Evolutionary conservation across 2,888 invertebrate species (phyloP), one percentile per base, ranked within the genome.

Genomic region (Sinhomidia bicolor): DNA sequence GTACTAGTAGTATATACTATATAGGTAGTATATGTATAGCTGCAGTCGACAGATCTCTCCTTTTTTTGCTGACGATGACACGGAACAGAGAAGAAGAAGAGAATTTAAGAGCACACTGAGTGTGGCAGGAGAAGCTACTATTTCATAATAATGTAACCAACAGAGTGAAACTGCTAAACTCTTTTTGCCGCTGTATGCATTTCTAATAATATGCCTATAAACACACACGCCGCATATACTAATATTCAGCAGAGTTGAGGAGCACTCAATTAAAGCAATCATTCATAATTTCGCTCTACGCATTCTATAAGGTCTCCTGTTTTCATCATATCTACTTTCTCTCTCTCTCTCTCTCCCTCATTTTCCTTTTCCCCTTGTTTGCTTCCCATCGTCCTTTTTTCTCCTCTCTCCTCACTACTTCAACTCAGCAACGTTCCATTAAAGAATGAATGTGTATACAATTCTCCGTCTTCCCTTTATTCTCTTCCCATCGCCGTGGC

Each of bases 221-320:
- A 5, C 36, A 36, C 36, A 36, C 36, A 36, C 36, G 12, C 4
- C 26, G n/a, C n/a, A n/a, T n/a, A 54, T 14, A 68, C 68, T 36
- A 36, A 36, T 36, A 32, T n/a, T 36, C 68, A 68, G 36, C 74
- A 44, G 74, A 74, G 23, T 74, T 74, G 74, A 74, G 74, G 29
- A 74, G 26, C 62, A 83, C 88, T 88, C 88, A 88, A 88, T 88
- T 88, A 88, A 65, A 79, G 83, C 83, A 83, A 88, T 88, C 88
- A 88, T 88, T 88, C 83, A 88, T 88, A 88, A 88, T 83, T 88
- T 88, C 86, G 86, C 60, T 85, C 78, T 47, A 71, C 76, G 76
- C 84, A 44, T 76, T 76, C 74, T 62, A n/a, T n/a, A 84, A 76
- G 84, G 51, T 62, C 60, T 76, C 29, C 62, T 36, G 36, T 74